Conservation (phyloP, 2,888 invertebrate genomes). For the Copidosoma aretas region DNA sequence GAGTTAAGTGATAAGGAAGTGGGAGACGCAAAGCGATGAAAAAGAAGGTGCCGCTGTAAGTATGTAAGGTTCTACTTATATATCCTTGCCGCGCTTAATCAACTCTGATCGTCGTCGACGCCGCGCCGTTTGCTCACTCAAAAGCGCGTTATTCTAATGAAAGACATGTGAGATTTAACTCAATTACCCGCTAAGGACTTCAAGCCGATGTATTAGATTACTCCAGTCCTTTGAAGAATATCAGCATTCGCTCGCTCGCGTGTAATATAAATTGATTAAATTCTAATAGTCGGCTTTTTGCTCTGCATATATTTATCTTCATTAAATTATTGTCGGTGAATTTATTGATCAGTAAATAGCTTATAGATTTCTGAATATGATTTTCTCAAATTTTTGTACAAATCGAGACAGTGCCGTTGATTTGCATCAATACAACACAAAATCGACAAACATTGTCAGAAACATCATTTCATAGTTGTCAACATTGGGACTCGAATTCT, state of each 20-base stretch:
- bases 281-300: no score
- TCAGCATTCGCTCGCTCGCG: no score
- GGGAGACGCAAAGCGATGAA: neutral
- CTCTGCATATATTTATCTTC: neutral
- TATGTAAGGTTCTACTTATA: neutral
- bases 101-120: neutral
- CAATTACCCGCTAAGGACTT: neutral
- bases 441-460: neutral
- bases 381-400: neutral
- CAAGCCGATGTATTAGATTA: neutral
- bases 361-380: no score
- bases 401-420: neutral
- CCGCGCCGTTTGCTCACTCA: neutral
- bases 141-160: neutral
- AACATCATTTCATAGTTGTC: neutral
- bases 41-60: neutral
- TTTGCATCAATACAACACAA: neutral
- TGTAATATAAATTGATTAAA: no score
- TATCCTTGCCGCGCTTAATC: neutral
- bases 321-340: neutral
- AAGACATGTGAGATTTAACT: neutral
- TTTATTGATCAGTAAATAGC: neutral
- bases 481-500: no score
- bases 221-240: no score
- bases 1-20: constrained; percentile 22